Evolutionary conservation across 2,797 vertebrate genomes (phyloP).

Genomic region (Rhyacichthys aspro): DNA sequence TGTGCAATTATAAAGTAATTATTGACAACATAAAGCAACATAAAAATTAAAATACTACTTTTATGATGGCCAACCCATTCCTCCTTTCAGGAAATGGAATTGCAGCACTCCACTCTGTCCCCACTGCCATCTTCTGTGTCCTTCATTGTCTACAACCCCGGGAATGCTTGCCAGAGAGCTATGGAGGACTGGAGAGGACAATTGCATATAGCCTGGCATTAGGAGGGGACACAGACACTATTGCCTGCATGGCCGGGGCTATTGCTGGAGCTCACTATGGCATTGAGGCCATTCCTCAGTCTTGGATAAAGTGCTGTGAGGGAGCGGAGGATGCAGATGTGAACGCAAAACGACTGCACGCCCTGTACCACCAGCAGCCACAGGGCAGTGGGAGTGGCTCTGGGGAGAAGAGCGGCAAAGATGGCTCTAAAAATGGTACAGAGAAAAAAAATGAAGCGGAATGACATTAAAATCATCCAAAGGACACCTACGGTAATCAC

Average conservation of each 20-base stretch:
- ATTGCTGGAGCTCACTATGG: slow-evolving; percentile 97
- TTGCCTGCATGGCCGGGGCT: slow-evolving; percentile 98
- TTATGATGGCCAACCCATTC: not conserved
- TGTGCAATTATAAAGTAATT: too few relatives aligned
- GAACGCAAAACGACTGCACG: slow-evolving; percentile 84
- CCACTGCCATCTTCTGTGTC: slow-evolving; percentile 97
- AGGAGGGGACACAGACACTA: slow-evolving; percentile 98
- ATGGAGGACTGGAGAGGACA: slow-evolving; percentile 90
- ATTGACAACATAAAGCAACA: too few relatives aligned
- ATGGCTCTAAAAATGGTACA: slow-evolving; percentile 39
- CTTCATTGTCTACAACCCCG: slow-evolving; percentile 90
- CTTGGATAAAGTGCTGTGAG: slow-evolving; percentile 92
- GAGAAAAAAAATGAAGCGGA: slow-evolving; percentile 46
- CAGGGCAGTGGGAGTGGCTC: slow-evolving; percentile 48
- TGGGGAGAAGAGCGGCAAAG: slow-evolving; percentile 30
- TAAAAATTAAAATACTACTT: too few relatives aligned
- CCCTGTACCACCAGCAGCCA: slow-evolving; percentile 81
- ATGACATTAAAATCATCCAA: slow-evolving; percentile 24
- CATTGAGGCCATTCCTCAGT: slow-evolving; percentile 84
- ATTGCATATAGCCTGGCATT: slow-evolving; percentile 93
- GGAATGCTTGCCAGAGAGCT: slow-evolving; percentile 87
- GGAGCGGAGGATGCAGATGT: slow-evolving; percentile 87
- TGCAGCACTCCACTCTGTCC: slow-evolving; percentile 93
- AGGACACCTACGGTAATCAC: not conserved
- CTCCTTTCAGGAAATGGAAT: slow-evolving; percentile 89